A percentile compares a stretch with the other conserved stretches of the same genome.
phyloP scores from a whole-genome alignment of 1,140 invertebrate genomes.

The Lasaia peninsularis region DNA sequence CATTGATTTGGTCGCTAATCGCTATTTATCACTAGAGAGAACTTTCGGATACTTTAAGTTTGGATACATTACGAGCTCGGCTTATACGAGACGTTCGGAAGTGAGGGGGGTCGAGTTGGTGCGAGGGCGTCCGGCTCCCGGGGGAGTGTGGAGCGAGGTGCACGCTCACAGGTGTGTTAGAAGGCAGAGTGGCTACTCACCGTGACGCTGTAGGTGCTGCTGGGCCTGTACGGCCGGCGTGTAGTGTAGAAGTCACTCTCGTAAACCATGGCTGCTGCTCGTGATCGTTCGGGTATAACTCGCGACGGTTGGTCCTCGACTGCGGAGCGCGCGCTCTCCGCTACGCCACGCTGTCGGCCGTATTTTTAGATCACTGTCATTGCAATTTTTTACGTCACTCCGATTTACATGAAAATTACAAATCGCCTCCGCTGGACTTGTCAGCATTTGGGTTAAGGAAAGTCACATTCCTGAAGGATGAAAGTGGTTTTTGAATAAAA shows the following conservation, averaged over 20 bases:
- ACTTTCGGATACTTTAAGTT: conserved; percentile 9
- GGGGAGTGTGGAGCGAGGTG: conserved; percentile 62
- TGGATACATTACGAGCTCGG: conserved; percentile 25
- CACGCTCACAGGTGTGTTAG: conserved; percentile 53
- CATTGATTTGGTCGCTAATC: conserved; percentile 12
- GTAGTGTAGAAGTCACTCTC: conserved; percentile 93
- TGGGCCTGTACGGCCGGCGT: conserved; percentile 86
- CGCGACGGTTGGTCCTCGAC: conserved; percentile 68
- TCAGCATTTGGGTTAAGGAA: conserved; percentile 68
- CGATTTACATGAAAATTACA: conserved; percentile 46
- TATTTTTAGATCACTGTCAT: conserved; percentile 76
- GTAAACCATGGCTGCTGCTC: conserved; percentile 87
- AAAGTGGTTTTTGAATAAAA: conserved; percentile 41
- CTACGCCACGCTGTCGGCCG: conserved; percentile 49
- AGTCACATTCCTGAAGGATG: conserved; percentile 39
- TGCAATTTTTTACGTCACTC: conserved; percentile 71
- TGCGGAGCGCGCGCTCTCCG: conserved; percentile 40
- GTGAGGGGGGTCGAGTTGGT: conserved; percentile 53
- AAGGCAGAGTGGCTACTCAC: conserved; percentile 79
- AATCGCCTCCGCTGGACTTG: conserved; percentile 38
- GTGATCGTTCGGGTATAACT: conserved; percentile 64
- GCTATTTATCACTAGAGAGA: neutral
- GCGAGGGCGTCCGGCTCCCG: conserved; percentile 69
- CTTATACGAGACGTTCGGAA: conserved; percentile 36
- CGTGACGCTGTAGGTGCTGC: conserved; percentile 85